Percentiles rank a stretch among this genome's conserved stretches.
phyloP scores from a whole-genome alignment of 2,888 invertebrate species.

The Mycalesis mineus region DNA sequence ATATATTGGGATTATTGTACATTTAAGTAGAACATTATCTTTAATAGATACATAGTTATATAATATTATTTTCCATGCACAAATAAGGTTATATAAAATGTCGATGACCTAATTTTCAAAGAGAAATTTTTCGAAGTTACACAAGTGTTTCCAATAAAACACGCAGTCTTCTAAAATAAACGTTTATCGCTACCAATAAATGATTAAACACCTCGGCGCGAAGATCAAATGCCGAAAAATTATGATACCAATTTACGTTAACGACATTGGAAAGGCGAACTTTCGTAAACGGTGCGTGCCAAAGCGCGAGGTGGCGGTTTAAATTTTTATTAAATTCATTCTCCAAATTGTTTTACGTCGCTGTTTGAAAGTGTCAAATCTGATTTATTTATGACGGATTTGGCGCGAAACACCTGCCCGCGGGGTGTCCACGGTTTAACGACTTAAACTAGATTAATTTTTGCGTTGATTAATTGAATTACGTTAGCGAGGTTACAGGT shows the following conservation, averaged over 20 bases:
- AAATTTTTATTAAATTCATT: conserved; percentile 34
- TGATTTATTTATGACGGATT: conserved; percentile 71
- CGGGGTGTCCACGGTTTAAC: conserved; percentile 20
- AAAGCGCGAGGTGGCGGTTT: conserved; percentile 21
- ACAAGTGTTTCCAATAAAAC: background rate
- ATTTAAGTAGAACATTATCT: too few species aligned
- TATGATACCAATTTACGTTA: conserved; percentile 25
- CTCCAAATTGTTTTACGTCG: conserved; percentile 49
- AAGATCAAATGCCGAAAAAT: conserved; percentile 21
- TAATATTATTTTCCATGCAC: too few species aligned
- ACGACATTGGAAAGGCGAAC: conserved; percentile 21
- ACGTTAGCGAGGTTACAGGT: background rate
- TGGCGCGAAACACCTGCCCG: conserved; percentile 55
- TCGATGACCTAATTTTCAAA: background rate
- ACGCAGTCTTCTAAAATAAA: background rate
- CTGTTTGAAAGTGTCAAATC: conserved; percentile 66
- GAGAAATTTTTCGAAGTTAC: background rate
- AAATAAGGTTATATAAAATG: too few species aligned
- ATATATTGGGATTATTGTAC: too few species aligned
- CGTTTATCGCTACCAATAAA: conserved; percentile 13
- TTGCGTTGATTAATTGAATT: conserved; percentile 7
- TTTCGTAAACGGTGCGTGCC: conserved; percentile 25
- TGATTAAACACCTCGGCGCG: conserved; percentile 14
- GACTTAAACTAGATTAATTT: background rate
- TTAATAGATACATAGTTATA: too few species aligned